Percentiles rank a stretch among this genome's conserved stretches.
phyloP scores from a whole-genome alignment of 2,113 vertebrate genomes.

The Centropus unirufus region DNA sequence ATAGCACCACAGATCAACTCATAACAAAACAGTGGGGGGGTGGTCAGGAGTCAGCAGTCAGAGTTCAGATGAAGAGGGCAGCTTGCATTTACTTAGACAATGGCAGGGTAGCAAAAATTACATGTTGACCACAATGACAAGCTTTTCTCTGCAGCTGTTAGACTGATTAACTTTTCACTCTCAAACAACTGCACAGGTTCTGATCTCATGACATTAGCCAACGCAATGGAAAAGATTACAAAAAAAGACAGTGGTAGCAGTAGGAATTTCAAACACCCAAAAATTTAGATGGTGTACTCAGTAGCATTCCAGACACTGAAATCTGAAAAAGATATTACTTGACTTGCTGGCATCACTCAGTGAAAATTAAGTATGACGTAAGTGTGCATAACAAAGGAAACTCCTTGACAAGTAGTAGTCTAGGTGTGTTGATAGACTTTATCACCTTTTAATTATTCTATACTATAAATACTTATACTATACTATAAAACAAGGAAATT shows the following conservation, averaged over 20 bases:
- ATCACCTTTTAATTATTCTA: neutral
- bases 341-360: neutral
- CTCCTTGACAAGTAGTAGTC: neutral
- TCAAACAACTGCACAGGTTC: neutral
- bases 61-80: neutral
- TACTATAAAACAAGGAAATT: no score
- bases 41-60: neutral
- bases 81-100: neutral
- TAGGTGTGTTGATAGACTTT: neutral
- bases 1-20: neutral
- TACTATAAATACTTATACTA: no score
- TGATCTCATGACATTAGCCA: neutral
- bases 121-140: neutral
- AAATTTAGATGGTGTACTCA: neutral
- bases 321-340: neutral
- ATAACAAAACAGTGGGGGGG: neutral
- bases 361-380: neutral
- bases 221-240: neutral
- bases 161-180: neutral
- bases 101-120: neutral
- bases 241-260: neutral
- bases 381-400: neutral
- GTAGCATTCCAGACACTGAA: neutral
- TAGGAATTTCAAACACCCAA: neutral
- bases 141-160: neutral